Conservation (phyloP, 1,140 invertebrate genomes). For the Neodiprion fabricii region DNA sequence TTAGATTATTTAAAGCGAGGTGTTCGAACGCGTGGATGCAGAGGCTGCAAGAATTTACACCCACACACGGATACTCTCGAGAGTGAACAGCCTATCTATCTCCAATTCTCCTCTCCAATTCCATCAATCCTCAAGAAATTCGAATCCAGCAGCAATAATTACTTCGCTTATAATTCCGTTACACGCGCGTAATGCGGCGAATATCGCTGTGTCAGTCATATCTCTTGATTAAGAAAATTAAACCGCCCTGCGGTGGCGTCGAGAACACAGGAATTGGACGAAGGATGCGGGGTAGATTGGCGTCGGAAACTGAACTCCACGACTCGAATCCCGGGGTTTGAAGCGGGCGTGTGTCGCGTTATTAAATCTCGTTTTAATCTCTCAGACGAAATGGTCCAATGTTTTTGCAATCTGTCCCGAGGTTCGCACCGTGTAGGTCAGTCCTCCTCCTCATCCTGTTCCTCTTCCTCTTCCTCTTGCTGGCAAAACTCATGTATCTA, state of each 20-base stretch:
- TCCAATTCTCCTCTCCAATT: too few species aligned
- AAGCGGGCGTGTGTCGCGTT: conserved; percentile 55
- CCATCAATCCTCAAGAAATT: neutral
- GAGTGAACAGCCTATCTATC: neutral
- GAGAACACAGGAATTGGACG: conserved; percentile 2
- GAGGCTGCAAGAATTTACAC: neutral
- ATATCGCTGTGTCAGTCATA: conserved; percentile 24
- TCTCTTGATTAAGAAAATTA: conserved; percentile 50
- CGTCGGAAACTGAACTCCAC: neutral
- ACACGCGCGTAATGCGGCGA: neutral
- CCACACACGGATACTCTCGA: neutral
- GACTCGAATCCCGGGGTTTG: conserved; percentile 42
- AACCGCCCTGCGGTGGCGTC: conserved; percentile 25
- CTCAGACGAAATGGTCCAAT: conserved; percentile 48
- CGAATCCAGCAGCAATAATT: neutral
- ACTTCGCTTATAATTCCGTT: neutral
- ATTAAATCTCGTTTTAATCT: conserved; percentile 58
- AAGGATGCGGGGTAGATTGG: neutral
- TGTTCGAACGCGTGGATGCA: conserved; percentile 24
- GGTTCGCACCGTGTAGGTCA: neutral
- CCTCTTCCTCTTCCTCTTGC: conserved; percentile 34
- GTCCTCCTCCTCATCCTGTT: conserved; percentile 23
- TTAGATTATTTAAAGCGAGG: conserved; percentile 19
- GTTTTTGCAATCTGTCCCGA: conserved; percentile 26
- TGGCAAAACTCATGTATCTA: neutral